Evolutionary conservation across 64 coral and sea anemone genomes (phyloP).

Genomic region (Montipora sp.): DNA sequence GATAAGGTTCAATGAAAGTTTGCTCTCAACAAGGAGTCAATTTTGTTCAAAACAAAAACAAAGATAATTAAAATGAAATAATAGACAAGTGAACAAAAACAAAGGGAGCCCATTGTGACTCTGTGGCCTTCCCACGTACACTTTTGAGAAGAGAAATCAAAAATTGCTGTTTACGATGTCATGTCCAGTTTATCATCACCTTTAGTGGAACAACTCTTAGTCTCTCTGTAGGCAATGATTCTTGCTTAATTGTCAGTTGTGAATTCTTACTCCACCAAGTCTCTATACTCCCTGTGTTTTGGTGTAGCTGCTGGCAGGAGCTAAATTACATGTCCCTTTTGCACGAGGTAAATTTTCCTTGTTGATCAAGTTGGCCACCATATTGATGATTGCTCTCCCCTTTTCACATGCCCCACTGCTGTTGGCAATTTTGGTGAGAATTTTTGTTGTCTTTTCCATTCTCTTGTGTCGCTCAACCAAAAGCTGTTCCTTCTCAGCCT

Average conservation of each 20-base stretch:
- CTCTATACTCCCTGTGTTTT: slow-evolving; percentile 34
- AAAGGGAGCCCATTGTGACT: too few species aligned
- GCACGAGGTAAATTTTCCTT: slow-evolving; percentile 13
- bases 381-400: slow-evolving; percentile 35
- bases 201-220: not conserved
- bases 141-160: not conserved
- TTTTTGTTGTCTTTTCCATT: slow-evolving; percentile 45
- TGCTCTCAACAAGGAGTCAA: too few species aligned
- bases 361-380: slow-evolving; percentile 41
- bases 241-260: not conserved
- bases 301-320: slow-evolving; percentile 18
- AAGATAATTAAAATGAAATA: too few species aligned
- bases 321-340: not conserved
- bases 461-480: slow-evolving; percentile 39
- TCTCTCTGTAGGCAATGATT: not conserved
- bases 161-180: not conserved
- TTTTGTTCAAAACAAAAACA: too few species aligned
- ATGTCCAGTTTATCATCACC: not conserved
- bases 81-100: too few species aligned
- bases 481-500: slow-evolving; percentile 42
- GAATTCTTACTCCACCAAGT: not conserved
- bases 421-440: slow-evolving; percentile 26
- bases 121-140: too few species aligned
- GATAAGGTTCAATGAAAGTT: too few species aligned
- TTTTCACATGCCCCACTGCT: slow-evolving; percentile 56